Conservation (phyloP, 1,140 invertebrate species). For the Drosophila willistoni region DNA sequence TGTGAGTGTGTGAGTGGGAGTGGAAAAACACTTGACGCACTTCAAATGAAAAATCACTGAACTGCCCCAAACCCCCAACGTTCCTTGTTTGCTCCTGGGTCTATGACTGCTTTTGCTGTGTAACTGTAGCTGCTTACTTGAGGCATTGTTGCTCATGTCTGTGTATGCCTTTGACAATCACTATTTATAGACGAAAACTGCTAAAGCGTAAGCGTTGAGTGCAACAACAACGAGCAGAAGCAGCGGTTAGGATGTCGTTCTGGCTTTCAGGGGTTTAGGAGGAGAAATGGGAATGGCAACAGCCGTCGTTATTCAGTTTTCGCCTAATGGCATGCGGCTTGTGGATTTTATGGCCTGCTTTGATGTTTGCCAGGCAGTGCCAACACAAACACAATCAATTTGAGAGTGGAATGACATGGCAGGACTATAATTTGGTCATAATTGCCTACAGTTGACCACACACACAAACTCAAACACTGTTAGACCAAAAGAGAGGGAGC, state of each 20-base stretch:
- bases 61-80: slow-evolving; percentile 19
- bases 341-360: slow-evolving; percentile 46
- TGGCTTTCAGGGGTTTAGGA: too few species aligned
- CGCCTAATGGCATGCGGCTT: slow-evolving; percentile 40
- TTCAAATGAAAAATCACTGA: slow-evolving; percentile 76
- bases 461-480: background rate
- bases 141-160: slow-evolving; percentile 47
- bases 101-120: background rate
- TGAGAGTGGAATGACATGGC: slow-evolving; percentile 27
- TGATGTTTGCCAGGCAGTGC: slow-evolving; percentile 50
- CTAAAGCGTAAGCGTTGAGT: slow-evolving; percentile 9
- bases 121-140: slow-evolving; percentile 57
- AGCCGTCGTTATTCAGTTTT: slow-evolving; percentile 5
- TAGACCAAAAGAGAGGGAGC: background rate
- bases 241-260: background rate
- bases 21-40: slow-evolving; percentile 70
- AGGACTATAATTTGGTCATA: slow-evolving; percentile 46
- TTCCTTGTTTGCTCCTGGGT: background rate
- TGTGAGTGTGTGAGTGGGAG: slow-evolving; percentile 33
- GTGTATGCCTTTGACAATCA: slow-evolving; percentile 14
- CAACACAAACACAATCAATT: slow-evolving; percentile 42
- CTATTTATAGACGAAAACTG: slow-evolving; percentile 30
- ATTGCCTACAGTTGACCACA: slow-evolving; percentile 47
- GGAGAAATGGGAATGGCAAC: slow-evolving; percentile 1
- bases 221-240: slow-evolving; percentile 25